Conservation (phyloP, 2,797 vertebrate species). For the Molossus alvarezi region DNA sequence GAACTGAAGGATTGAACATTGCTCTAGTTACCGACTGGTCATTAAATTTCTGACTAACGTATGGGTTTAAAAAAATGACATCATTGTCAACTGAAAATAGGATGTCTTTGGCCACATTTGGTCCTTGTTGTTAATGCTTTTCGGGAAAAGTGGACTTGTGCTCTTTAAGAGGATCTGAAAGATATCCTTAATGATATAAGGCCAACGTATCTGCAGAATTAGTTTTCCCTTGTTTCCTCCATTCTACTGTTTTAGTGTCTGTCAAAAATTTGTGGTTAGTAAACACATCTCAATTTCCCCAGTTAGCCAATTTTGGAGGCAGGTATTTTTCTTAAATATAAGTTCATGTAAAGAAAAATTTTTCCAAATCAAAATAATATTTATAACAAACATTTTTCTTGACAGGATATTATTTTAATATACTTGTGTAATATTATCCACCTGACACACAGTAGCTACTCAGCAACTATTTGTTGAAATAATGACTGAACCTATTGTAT, state of each 20-base stretch:
- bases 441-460: not conserved
- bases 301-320: conserved; percentile 32
- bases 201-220: conserved; percentile 28
- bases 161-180: conserved; percentile 64
- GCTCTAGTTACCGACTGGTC: not conserved
- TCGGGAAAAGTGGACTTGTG: conserved; percentile 44
- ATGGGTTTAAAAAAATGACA: not conserved
- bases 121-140: conserved; percentile 59
- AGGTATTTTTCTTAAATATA: conserved; percentile 49
- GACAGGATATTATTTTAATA: conserved; percentile 21
- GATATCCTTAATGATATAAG: conserved; percentile 57
- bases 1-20: not conserved
- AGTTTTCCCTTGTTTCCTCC: not conserved
- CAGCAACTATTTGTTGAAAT: not conserved
- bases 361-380: conserved; percentile 57
- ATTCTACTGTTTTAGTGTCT: conserved; percentile 71
- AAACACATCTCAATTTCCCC: conserved; percentile 56
- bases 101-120: conserved; percentile 11
- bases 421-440: not conserved
- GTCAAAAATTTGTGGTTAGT: conserved; percentile 68
- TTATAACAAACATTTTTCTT: conserved; percentile 49
- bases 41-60: conserved; percentile 7
- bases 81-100: conserved; percentile 67
- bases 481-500: not conserved
- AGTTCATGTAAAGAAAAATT: conserved; percentile 16